Percentiles rank a stretch among this genome's conserved stretches.
These are phyloP conservation scores for Trachythela sp. DNA, from an alignment of 64 coral and sea anemone genomes.

Conservation along the genomic window DNA sequence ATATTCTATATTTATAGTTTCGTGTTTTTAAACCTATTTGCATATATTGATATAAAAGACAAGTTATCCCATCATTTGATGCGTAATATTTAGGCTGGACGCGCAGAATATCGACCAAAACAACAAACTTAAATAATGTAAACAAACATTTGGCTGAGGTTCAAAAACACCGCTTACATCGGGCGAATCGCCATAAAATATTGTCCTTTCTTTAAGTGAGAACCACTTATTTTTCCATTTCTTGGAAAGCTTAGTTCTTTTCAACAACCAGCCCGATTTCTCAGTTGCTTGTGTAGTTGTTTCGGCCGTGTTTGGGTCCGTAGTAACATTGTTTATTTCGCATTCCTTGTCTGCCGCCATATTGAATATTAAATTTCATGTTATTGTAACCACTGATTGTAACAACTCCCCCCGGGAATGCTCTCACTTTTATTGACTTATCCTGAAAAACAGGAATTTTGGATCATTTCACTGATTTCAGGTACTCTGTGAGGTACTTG, in stretches of 20 bases:
- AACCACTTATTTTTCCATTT: conserved; percentile 80
- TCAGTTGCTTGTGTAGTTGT: conserved; percentile 1
- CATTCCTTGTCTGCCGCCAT: not conserved
- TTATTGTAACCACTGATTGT: not conserved
- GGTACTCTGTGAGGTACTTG: no score
- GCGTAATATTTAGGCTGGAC: no score
- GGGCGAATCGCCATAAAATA: conserved; percentile 65
- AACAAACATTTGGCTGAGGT: not conserved
- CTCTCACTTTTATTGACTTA: no score
- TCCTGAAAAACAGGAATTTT: no score
- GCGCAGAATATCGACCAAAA: not conserved
- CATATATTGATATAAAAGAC: not conserved
- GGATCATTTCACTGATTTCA: no score
- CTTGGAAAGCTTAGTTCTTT: conserved; percentile 75
- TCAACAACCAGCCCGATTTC: conserved; percentile 69
- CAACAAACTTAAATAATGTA: not conserved
- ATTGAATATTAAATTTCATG: not conserved
- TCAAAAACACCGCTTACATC: conserved; percentile 38
- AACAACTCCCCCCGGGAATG: not conserved
- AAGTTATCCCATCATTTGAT: not conserved
- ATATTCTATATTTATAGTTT: no score
- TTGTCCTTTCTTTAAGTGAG: conserved; percentile 70
- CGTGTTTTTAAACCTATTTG: not conserved
- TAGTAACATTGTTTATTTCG: not conserved
- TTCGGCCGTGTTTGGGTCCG: not conserved